Percentiles rank a stretch among this genome's conserved stretches.
phyloP scores from a whole-genome alignment of 2,113 vertebrate genomes.

The Phylloscopus trochilus region DNA sequence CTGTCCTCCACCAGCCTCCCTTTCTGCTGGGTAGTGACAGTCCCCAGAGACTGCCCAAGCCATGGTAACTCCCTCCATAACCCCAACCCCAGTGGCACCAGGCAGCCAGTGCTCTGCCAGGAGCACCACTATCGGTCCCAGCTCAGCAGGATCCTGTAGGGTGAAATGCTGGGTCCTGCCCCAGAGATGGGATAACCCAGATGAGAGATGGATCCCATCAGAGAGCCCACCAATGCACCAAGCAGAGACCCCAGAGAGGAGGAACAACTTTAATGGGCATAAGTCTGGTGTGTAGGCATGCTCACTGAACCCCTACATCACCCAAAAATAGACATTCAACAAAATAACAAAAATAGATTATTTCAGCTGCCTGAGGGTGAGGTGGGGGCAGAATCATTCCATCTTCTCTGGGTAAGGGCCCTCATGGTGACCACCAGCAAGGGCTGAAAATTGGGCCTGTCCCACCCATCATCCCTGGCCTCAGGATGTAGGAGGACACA shows the following conservation, averaged over 20 bases:
- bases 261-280: constrained; percentile 40
- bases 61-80: background rate
- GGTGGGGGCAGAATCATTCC: rapidly evolving
- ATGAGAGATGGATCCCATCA: rapidly evolving
- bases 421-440: background rate
- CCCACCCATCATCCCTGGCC: background rate
- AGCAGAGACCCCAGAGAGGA: background rate
- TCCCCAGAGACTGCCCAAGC: background rate
- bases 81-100: rapidly evolving
- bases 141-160: background rate
- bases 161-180: background rate
- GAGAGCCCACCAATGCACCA: rapidly evolving
- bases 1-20: background rate
- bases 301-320: background rate
- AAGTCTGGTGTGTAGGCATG: background rate
- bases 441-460: background rate
- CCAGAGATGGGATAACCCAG: background rate
- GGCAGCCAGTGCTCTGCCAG: background rate
- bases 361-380: background rate
- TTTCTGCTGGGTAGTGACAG: background rate
- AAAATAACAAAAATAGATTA: constrained; percentile 44
- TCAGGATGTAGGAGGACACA: rapidly evolving
- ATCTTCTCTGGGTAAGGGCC: background rate
- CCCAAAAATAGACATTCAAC: background rate
- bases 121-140: rapidly evolving